Base-by-base conservation (phyloP, 2,888 invertebrate genomes). In the Lucinisca nassula region DNA sequence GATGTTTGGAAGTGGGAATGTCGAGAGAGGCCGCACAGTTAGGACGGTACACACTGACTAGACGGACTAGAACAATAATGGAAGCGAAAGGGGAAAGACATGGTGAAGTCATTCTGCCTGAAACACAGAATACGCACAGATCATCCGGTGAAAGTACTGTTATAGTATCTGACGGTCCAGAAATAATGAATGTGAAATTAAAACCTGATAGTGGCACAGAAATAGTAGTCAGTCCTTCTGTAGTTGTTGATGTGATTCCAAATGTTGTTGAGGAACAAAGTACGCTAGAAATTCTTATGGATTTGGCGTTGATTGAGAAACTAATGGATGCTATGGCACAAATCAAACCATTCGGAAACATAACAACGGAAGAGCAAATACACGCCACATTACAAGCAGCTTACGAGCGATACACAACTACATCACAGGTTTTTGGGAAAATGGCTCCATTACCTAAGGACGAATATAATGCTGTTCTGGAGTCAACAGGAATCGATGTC, bases 381-480 rank as follows among this genome's bases (percentile, higher is more conserved):
- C 81, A 84, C 30, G 77, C 79, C 0, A 90, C 84, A 35, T 61
- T 90, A 8, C 61, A 75, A n/a, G 82, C 88, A 38, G 90, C 86
- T 32, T 90, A 88, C 80, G 90, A 90, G 72, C 88, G 72, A 24
- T 90, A 88, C 55, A 74, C 35, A n/a, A 84, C 86, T 17, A 88
- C 86, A 76, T 79, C 88, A 78, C 76, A 84, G 55, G 84, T 90
- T 32, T 90, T 90, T 78, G 90, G 90, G 0, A 84, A 90, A 27
- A 85, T 90, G 87, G 84, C 85, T 27, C 88, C 90, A n/a, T 86
- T 90, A 21, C 90, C 90, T 40, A 82, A 86, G 37, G 90, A 90
- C 40, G 90, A 90, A 40, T 90, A 90, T 70, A 82, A 84, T 67
- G 84, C 90, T 3, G 32, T 90, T 30, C 70, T 90, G 17, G 90